A percentile compares a stretch with the other conserved stretches of the same genome.
Evolutionary conservation across 2,797 vertebrate species (phyloP).

Genomic region (Melanotaenia pygmaea): DNA sequence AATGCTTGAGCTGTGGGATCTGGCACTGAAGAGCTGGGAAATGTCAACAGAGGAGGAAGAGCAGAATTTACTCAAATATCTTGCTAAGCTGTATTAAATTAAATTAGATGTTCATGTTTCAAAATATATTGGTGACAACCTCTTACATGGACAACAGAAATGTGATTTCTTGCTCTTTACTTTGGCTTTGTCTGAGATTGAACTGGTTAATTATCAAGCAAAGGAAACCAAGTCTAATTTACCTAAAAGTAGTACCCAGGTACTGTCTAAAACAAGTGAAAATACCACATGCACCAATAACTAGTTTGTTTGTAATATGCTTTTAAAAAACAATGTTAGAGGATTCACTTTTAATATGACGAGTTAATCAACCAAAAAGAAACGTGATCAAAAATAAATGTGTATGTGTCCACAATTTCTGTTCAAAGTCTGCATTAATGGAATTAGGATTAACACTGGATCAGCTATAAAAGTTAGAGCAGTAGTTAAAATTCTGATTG

Average conservation of each 20-base stretch:
- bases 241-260: too few species aligned
- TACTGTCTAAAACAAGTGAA: too few species aligned
- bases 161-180: not conserved
- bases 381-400: too few species aligned
- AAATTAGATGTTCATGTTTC: not conserved
- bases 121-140: not conserved
- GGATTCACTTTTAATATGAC: too few species aligned
- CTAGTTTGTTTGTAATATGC: too few species aligned
- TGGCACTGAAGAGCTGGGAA: conserved; percentile 81
- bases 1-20: conserved; percentile 83
- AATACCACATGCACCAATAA: too few species aligned
- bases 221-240: too few species aligned
- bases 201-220: not conserved
- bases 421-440: not conserved
- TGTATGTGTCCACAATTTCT: not conserved
- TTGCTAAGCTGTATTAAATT: not conserved
- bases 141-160: not conserved
- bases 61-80: conserved; percentile 3
- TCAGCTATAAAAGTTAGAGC: not conserved
- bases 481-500: not conserved
- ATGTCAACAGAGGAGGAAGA: conserved; percentile 10
- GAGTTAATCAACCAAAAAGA: too few species aligned
- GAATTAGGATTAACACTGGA: not conserved
- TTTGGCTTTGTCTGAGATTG: not conserved
- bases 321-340: too few species aligned